phyloP scores from a whole-genome alignment of 2,113 vertebrate species.

The Microcebus ravelobensis region DNA sequence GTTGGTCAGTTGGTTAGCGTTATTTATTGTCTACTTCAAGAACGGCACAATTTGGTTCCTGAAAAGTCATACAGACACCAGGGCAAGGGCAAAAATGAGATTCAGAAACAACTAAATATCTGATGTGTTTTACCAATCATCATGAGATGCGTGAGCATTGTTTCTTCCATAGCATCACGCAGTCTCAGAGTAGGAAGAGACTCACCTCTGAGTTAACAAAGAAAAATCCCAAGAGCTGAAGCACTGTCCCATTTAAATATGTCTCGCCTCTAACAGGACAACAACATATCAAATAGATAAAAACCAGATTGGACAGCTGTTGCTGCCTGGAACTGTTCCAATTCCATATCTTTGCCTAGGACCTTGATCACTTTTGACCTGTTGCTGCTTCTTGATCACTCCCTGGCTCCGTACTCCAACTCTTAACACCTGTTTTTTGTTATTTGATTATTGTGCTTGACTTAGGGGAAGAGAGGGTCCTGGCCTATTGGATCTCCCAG shows the following conservation, averaged over 20 bases:
- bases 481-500: not conserved
- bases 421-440: not conserved
- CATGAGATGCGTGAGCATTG: no score
- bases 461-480: not conserved
- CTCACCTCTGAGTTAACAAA: not conserved
- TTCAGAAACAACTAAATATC: not conserved
- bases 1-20: not conserved
- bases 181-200: not conserved
- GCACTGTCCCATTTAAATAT: not conserved
- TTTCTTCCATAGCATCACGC: not conserved
- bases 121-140: not conserved
- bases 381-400: not conserved
- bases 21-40: not conserved
- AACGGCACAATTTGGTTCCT: not conserved
- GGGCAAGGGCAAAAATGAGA: not conserved
- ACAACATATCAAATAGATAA: not conserved
- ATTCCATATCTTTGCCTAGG: no score
- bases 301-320: not conserved
- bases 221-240: not conserved
- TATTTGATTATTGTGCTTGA: not conserved
- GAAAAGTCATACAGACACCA: not conserved
- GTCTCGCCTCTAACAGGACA: not conserved
- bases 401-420: not conserved
- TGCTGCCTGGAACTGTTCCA: not conserved
- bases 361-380: not conserved